Evolutionary conservation across 2,888 invertebrate genomes (phyloP), one percentile per base, ranked within the genome.

Genomic region (Megalurothrips usitatus): DNA sequence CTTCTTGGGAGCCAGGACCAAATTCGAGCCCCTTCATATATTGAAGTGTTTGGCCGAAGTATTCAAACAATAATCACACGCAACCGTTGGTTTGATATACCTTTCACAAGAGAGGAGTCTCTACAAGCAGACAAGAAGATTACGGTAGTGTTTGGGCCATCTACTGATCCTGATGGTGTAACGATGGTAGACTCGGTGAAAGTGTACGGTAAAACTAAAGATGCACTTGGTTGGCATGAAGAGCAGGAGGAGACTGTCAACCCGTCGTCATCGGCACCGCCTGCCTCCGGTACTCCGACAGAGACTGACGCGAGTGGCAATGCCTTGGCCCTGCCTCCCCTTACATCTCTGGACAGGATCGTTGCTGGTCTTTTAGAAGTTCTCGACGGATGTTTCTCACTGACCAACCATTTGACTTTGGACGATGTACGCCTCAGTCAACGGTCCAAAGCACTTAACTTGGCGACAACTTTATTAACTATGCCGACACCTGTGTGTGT

Each of bases 191-290:
- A 99, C 87, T 96, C 95, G 79, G 93, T 98, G 34, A 97, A 97
- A 90, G 93, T 96, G 86, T 91, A 98, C 86, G 97, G 97, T 0
- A 97, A 97, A 88, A 95, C 96, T 1, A 98, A 98, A 87, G 98
- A 98, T 86, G 91, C 94, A 0, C 97, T 98, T 86, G 97, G 97
- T 78, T 98, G 98, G 98, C 97, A 97, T 0, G 98, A 98, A 86
- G 98, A 98, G 85, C 92, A 91, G 12, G 97, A 98, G 85, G 98
- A 98, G 83, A 87, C 89, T 49, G 84, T 87, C n/a, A 86, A 86
- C 17, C 85, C 87, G 19, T 86, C 87, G 14, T 85, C 87, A 0
- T 83, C 84, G 49, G 82, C 86, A 10, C 85, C 86, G 12, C 84
- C 85, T 75, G 83, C 85, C 19, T 84, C 85, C 4, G 85, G 86